A percentile compares a stretch with the other conserved stretches of the same genome.
These are phyloP conservation scores for Eupelmus urozonus DNA, from an alignment of 2,888 invertebrate genomes.

Conservation along the genomic window DNA sequence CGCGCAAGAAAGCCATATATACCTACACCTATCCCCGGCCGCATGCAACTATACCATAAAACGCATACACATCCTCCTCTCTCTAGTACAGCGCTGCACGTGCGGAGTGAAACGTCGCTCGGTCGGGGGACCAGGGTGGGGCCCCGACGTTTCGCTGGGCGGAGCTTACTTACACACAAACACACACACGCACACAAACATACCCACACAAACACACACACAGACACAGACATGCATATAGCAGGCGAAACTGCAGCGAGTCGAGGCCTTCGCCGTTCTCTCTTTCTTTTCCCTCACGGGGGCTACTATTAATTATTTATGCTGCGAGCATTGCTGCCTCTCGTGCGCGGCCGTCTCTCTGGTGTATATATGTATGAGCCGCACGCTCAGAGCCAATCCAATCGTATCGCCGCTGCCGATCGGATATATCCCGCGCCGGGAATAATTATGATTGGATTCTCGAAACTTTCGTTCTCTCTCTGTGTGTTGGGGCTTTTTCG, in stretches of 20 bases:
- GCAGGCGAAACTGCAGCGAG: constrained; percentile 54
- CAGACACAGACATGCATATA: too few relatives aligned
- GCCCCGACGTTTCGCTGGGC: constrained; percentile 75
- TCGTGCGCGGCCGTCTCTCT: constrained; percentile 4
- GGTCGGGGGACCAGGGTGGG: constrained; percentile 74
- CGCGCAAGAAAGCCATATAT: too few relatives aligned
- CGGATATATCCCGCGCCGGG: constrained; percentile 74
- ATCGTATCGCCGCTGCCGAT: constrained; percentile 75
- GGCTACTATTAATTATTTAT: constrained; percentile 77
- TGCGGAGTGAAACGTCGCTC: too few relatives aligned
- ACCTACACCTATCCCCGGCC: too few relatives aligned
- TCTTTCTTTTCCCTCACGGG: constrained; percentile 56
- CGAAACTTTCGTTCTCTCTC: constrained; percentile 26
- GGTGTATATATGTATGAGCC: constrained; percentile 58
- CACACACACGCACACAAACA: too few relatives aligned
- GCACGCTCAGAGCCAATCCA: constrained; percentile 64
- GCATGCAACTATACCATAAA: too few relatives aligned
- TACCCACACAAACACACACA: too few relatives aligned
- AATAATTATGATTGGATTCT: constrained; percentile 77
- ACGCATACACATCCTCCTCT: too few relatives aligned
- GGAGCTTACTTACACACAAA: constrained; percentile 72
- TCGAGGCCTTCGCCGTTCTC: constrained; percentile 63
- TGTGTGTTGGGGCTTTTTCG: not conserved
- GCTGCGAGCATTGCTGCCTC: constrained; percentile 72
- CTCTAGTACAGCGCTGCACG: too few relatives aligned